These are phyloP conservation scores for Molossus alvarezi DNA, from an alignment of 2,797 vertebrate genomes.

Conservation along the genomic window DNA sequence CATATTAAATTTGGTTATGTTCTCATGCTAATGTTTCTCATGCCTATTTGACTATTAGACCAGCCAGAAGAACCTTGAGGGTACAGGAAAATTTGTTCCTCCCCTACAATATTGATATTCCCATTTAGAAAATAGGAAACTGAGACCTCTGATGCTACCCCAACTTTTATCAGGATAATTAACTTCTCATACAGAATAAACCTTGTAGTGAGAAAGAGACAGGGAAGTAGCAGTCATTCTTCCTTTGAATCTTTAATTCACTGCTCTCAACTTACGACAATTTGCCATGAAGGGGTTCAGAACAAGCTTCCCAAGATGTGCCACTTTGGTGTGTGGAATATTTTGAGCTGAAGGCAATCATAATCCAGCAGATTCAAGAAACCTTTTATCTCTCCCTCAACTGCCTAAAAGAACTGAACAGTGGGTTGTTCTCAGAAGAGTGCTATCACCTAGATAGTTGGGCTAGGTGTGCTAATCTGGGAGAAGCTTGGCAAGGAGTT, in stretches of 20 bases:
- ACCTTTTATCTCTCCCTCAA: background rate
- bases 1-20: background rate
- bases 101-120: background rate
- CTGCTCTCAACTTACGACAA: background rate
- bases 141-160: background rate
- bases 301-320: background rate
- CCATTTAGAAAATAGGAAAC: background rate
- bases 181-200: constrained; percentile 19
- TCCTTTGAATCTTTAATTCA: constrained; percentile 35
- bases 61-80: background rate
- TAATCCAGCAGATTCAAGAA: background rate
- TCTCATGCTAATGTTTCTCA: background rate
- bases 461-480: background rate
- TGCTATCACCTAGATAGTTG: background rate
- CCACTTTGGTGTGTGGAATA: background rate
- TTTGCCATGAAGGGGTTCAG: background rate
- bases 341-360: background rate
- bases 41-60: background rate
- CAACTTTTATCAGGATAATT: background rate
- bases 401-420: background rate
- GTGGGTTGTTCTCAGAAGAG: background rate
- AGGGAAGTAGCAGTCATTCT: background rate
- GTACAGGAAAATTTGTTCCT: background rate
- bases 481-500: background rate
- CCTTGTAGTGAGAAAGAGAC: background rate